Evolutionary conservation across 2,797 vertebrate species (phyloP).

Genomic region (Myotis pilosus): DNA sequence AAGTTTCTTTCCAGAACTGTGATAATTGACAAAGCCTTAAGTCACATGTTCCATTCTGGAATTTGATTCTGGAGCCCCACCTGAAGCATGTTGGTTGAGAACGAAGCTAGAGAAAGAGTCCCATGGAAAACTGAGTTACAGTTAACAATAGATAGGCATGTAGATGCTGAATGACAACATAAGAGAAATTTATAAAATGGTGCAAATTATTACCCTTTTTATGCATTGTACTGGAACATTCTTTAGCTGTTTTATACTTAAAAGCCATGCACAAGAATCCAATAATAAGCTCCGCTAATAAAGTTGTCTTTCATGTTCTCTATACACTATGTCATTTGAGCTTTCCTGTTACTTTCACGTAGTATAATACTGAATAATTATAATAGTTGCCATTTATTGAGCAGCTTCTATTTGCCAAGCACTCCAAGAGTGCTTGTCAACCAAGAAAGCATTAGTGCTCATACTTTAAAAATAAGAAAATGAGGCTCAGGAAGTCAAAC

Average conservation of each 20-base stretch:
- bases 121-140: not conserved
- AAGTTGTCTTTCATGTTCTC: not conserved
- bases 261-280: not conserved
- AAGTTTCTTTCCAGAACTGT: not conserved
- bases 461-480: not conserved
- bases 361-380: not conserved
- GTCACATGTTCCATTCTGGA: not conserved
- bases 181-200: not conserved
- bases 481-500: not conserved
- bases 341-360: not conserved
- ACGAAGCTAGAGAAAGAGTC: not conserved
- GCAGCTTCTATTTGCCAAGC: not conserved
- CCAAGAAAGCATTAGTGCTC: not conserved
- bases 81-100: not conserved
- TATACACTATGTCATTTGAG: not conserved
- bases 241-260: not conserved
- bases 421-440: not conserved
- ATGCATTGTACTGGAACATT: not conserved
- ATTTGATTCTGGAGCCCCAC: not conserved
- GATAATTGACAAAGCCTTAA: not conserved
- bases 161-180: not conserved
- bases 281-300: not conserved
- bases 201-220: not conserved
- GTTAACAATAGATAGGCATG: not conserved
- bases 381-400: not conserved